Conservation (phyloP, 2,888 invertebrate species). For the Drosophila quinaria region DNA sequence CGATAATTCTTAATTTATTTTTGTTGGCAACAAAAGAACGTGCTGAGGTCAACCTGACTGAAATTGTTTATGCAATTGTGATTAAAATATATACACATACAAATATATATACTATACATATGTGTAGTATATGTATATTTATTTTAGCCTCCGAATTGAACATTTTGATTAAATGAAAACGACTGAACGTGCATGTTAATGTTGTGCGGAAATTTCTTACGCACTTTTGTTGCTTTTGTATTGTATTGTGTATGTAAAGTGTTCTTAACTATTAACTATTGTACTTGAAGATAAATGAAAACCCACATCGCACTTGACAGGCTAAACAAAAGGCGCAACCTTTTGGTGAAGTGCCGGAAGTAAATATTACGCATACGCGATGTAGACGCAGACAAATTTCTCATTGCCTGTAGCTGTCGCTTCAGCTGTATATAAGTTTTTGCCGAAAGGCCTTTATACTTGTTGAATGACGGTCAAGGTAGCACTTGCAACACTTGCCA, state of each 20-base stretch:
- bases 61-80: constrained; percentile 57
- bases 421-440: background rate
- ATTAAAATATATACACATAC: constrained; percentile 24
- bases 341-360: constrained; percentile 68
- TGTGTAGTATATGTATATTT: constrained; percentile 9
- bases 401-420: constrained; percentile 41
- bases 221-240: constrained; percentile 32
- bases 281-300: constrained; percentile 72
- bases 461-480: constrained; percentile 76
- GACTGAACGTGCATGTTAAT: constrained; percentile 30
- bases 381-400: constrained; percentile 48
- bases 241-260: constrained; percentile 12
- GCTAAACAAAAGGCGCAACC: constrained; percentile 34
- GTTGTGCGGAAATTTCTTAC: constrained; percentile 77
- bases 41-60: constrained; percentile 67
- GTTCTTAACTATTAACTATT: constrained; percentile 36
- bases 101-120: constrained; percentile 17
- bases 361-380: constrained; percentile 66
- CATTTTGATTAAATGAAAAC: constrained; percentile 58
- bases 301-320: constrained; percentile 30
- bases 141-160: constrained; percentile 48
- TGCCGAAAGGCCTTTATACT: constrained; percentile 49
- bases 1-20: constrained; percentile 56
- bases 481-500: constrained; percentile 57
- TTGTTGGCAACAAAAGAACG: constrained; percentile 55